Conservation (phyloP, 2,797 vertebrate species). For the Enteromius radiatus region DNA sequence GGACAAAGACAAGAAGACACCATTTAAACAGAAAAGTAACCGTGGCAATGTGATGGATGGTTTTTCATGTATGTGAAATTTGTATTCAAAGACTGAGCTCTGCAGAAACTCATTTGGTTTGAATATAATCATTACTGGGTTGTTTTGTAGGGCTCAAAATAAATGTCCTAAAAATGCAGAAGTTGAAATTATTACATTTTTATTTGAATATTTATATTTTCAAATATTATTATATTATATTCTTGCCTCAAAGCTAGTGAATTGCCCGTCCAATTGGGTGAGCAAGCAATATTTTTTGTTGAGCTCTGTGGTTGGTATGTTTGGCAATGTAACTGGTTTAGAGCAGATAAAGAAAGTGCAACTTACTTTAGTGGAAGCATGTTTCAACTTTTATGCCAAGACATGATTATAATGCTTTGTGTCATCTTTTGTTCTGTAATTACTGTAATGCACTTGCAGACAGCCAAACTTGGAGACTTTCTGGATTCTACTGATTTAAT, state of each 20-base stretch:
- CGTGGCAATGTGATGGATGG: not conserved
- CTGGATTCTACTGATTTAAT: constrained; percentile 14
- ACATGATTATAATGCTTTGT: not conserved
- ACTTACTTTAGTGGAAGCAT: not conserved
- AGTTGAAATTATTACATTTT: not conserved
- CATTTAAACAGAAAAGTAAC: constrained; percentile 61
- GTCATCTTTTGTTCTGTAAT: constrained; percentile 1
- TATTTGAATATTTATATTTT: too few relatives aligned
- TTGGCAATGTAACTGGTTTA: not conserved
- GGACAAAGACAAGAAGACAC: constrained; percentile 73
- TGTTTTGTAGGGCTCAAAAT: not conserved
- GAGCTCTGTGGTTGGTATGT: not conserved
- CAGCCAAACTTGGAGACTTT: constrained; percentile 17
- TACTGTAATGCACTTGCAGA: constrained; percentile 16
- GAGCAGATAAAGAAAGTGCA: not conserved
- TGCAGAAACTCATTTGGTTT: not conserved
- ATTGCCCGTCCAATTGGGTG: too few relatives aligned
- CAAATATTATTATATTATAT: not conserved
- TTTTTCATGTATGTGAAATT: constrained; percentile 3
- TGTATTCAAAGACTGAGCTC: not conserved
- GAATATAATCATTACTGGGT: not conserved
- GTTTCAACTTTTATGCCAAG: not conserved
- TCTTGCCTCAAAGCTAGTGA: not conserved
- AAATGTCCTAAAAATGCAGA: not conserved
- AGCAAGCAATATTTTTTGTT: not conserved